These are phyloP conservation scores for Sinelater perroti DNA, from an alignment of 2,888 invertebrate species.

Conservation along the genomic window DNA sequence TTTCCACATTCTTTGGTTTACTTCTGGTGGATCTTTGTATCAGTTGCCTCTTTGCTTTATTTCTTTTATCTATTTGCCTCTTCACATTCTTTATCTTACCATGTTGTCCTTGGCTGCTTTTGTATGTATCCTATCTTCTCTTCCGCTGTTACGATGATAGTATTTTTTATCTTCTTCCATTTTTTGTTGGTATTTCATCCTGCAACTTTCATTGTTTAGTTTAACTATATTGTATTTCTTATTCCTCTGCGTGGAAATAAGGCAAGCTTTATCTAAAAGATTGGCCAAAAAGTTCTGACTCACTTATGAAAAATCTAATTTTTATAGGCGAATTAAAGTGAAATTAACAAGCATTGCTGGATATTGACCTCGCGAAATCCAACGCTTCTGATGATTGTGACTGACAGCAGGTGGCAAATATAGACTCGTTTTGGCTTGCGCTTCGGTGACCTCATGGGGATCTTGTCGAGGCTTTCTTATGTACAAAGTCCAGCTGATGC, in stretches of 20 bases:
- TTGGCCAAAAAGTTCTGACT: too few relatives aligned
- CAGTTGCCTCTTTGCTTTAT: neutral
- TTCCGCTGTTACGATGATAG: neutral
- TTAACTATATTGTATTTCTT: slow-evolving; percentile 1
- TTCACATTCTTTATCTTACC: neutral
- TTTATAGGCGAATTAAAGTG: too few relatives aligned
- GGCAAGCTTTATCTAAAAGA: neutral
- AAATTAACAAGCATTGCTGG: too few relatives aligned
- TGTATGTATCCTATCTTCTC: slow-evolving; percentile 2
- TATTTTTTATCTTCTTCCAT: neutral
- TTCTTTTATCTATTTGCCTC: neutral
- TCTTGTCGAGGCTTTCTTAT: too few relatives aligned
- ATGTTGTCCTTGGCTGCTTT: neutral
- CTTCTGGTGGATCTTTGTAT: neutral
- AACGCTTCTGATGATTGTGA: too few relatives aligned
- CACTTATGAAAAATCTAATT: too few relatives aligned
- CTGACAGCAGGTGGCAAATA: too few relatives aligned
- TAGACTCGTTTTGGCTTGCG: too few relatives aligned
- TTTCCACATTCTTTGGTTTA: neutral
- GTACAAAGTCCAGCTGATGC: too few relatives aligned
- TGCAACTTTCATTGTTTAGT: neutral
- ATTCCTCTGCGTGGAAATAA: neutral
- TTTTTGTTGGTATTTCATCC: neutral
- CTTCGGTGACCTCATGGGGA: too few relatives aligned
- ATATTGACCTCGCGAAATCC: too few relatives aligned